phyloP scores from a whole-genome alignment of 2,888 invertebrate genomes.

The Papilio gigon region DNA sequence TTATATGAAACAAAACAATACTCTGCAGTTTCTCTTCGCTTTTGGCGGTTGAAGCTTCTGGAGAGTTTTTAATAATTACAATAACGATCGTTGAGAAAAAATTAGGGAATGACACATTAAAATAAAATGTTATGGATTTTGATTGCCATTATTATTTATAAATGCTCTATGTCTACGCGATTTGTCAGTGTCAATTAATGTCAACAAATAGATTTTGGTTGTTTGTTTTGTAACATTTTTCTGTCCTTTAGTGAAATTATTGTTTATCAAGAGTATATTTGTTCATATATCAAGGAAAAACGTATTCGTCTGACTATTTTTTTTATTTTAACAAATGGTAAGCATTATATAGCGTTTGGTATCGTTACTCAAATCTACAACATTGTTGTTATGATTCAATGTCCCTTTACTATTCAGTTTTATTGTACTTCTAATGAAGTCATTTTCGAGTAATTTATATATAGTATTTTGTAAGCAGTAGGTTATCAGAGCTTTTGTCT shows the following conservation, averaged over 20 bases:
- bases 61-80: no score
- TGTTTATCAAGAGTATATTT: background rate
- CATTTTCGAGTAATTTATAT: background rate
- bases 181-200: slow-evolving; percentile 16
- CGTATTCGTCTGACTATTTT: background rate
- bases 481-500: background rate
- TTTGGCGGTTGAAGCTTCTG: no score
- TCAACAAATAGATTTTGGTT: slow-evolving; percentile 9
- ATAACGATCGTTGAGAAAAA: no score
- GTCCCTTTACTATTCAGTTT: background rate
- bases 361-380: background rate
- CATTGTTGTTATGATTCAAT: slow-evolving; percentile 12
- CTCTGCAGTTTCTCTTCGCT: no score
- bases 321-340: slow-evolving; percentile 9
- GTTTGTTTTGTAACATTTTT: slow-evolving; percentile 34
- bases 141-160: background rate
- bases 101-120: no score
- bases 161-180: background rate
- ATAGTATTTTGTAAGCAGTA: background rate
- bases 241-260: background rate
- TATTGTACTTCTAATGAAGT: background rate
- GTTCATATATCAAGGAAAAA: background rate
- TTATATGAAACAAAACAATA: no score
- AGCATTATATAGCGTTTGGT: background rate
- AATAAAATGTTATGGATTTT: no score